Percentiles rank a stretch among this genome's conserved stretches.
Evolutionary conservation across 1,140 invertebrate genomes (phyloP).

Genomic region (Monochamus saltuarius): DNA sequence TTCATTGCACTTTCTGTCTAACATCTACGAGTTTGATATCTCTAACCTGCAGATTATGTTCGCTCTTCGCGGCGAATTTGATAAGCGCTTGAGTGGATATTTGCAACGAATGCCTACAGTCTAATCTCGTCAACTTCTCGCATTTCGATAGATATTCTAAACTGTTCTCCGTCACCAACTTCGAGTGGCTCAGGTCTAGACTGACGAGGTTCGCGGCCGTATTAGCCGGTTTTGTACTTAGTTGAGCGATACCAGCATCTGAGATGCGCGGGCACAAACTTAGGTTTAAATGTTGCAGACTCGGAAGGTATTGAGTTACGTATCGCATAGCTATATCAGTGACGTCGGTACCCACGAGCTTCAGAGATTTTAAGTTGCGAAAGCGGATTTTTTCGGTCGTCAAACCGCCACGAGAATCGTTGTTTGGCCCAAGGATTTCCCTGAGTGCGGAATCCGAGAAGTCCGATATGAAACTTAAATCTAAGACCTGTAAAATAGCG

Average conservation of each 20-base stretch:
- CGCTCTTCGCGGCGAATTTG: constrained; percentile 75
- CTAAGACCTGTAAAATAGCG: constrained; percentile 75
- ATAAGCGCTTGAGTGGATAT: constrained; percentile 76
- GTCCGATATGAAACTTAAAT: constrained; percentile 79
- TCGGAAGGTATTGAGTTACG: constrained; percentile 74
- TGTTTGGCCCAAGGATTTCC: constrained; percentile 81
- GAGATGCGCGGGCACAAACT: constrained; percentile 85
- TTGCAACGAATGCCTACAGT: constrained; percentile 74
- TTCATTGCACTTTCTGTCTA: constrained; percentile 21
- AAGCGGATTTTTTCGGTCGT: constrained; percentile 81
- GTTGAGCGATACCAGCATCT: constrained; percentile 83
- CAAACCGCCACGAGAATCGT: constrained; percentile 79
- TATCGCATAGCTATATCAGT: constrained; percentile 84
- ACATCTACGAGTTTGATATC: constrained; percentile 72
- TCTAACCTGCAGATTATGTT: constrained; percentile 71
- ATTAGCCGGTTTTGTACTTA: constrained; percentile 66
- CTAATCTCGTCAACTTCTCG: constrained; percentile 64
- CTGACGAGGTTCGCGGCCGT: constrained; percentile 60
- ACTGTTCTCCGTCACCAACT: constrained; percentile 76
- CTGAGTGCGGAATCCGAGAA: constrained; percentile 79
- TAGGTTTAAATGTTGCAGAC: constrained; percentile 73
- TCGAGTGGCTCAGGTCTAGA: constrained; percentile 79
- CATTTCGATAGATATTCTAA: constrained; percentile 76
- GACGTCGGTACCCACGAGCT: constrained; percentile 83
- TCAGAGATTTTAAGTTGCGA: constrained; percentile 71